A percentile compares a stretch with the other conserved stretches of the same genome.
These are phyloP conservation scores for Heteromurus nitidus DNA, from an alignment of 2,888 invertebrate species.

Conservation along the genomic window DNA sequence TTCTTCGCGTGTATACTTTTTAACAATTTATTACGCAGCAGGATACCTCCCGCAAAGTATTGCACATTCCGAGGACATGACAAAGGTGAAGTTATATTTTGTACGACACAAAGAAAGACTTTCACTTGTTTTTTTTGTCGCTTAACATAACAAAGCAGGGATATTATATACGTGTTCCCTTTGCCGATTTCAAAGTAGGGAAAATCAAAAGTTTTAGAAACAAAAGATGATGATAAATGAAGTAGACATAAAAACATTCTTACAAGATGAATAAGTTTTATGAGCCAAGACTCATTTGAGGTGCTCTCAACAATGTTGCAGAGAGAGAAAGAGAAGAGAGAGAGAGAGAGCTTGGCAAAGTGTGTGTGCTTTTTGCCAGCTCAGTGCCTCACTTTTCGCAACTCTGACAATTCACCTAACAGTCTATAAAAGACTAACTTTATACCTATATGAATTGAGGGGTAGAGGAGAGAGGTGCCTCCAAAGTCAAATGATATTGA, in stretches of 20 bases:
- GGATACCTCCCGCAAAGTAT: conserved; percentile 19
- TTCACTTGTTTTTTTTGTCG: conserved; percentile 1
- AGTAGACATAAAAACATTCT: conserved; percentile 26
- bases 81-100: not conserved
- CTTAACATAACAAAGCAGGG: not conserved
- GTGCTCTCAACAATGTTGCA: conserved; percentile 11
- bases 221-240: conserved; percentile 60
- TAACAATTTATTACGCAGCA: conserved; percentile 56
- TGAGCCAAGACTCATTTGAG: conserved; percentile 46
- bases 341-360: too few species aligned
- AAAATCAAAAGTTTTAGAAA: too few species aligned
- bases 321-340: too few species aligned
- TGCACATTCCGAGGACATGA: conserved; percentile 9
- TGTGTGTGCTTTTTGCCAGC: too few species aligned
- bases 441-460: not conserved
- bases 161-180: not conserved
- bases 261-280: conserved; percentile 55
- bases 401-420: too few species aligned
- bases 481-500: conserved; percentile 41
- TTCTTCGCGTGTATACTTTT: conserved; percentile 41
- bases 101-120: not conserved
- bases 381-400: too few species aligned
- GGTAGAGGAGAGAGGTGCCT: not conserved
- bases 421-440: not conserved
- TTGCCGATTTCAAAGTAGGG: not conserved